phyloP scores from a whole-genome alignment of 2,113 vertebrate species.

The Solea senegalensis region DNA sequence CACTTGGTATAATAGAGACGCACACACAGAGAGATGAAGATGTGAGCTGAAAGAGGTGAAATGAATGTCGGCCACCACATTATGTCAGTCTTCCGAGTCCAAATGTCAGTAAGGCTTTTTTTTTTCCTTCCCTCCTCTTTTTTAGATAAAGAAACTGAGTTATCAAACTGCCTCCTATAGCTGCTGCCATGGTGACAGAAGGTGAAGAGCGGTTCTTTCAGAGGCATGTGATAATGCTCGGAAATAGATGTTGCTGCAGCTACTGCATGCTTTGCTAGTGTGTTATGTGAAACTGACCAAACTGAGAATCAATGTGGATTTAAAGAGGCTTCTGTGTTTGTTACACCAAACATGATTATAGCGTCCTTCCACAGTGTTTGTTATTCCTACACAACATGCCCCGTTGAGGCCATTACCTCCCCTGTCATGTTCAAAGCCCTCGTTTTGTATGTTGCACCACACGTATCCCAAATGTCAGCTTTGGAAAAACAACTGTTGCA shows the following conservation, averaged over 20 bases:
- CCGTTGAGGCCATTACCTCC: neutral
- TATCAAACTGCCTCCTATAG: conserved; percentile 66
- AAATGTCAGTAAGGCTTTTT: conserved; percentile 63
- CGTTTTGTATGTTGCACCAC: neutral
- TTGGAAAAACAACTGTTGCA: conserved; percentile 8
- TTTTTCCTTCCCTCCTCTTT: conserved; percentile 12
- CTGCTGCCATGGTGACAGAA: conserved; percentile 69
- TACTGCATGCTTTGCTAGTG: neutral
- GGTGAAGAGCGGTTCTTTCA: conserved; percentile 44
- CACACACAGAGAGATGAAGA: conserved; percentile 24
- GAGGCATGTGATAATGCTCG: conserved; percentile 48
- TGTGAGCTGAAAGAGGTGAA: conserved; percentile 43
- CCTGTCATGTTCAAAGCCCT: neutral
- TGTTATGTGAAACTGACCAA: conserved; percentile 38
- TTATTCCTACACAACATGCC: neutral
- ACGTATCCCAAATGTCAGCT: conserved; percentile 18
- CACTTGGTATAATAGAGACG: neutral
- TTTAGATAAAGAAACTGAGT: conserved; percentile 62
- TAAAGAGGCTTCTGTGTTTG: conserved; percentile 1
- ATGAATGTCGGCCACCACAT: conserved; percentile 34
- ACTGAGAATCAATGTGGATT: neutral
- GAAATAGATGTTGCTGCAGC: conserved; percentile 48
- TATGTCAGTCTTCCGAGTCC: conserved; percentile 63
- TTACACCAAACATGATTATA: neutral
- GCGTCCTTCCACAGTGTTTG: neutral